Evolutionary conservation across 2,113 vertebrate species (phyloP), one percentile per base, ranked within the genome.

Genomic region (Catharus fuscescens): DNA sequence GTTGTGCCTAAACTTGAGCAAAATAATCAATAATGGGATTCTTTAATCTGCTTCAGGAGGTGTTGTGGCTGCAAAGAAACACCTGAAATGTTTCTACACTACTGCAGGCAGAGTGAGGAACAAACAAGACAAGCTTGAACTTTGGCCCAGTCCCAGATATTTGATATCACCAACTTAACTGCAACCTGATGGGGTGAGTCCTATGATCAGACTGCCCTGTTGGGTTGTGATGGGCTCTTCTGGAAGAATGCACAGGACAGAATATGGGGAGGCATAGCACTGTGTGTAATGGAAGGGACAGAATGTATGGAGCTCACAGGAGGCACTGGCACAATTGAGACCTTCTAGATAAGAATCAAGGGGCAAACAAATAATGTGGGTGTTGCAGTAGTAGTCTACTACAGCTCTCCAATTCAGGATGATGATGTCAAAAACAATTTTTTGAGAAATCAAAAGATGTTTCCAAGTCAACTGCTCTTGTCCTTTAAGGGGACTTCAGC

Each of bases 361-460:
- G 28, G 18, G 5, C 38, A 70, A 78, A 62, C 8, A 54, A 70
- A 54, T 29, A 40, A n/a, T 20, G 29, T 24, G 19, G n/a, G 24
- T 62, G 13, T 47, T 47, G n/a, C 24, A 16, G 8, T 14, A 14
- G 8, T 8, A 42, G 38, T 13, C 47, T 28, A 45, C 36, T 36
- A 44, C 4, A 77, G 28, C 24, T 15, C 29, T 70, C 19, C 10
- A 38, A 20, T 16, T 78, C 47, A 47, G 40, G 20, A 29, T 7
- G 10, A 29, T 69, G 28, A 54, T 12, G 23, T 5, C 4, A 45
- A 61, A 53, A 32, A n/a, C 17, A 11, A 3, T n/a, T 29, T 61
- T 70, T 62, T 40, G n/a, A 54, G 48, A 40, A 79, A n/a, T 18
- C 40, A 40, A 38, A 19, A 18, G n/a, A 25, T 0, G 0, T 16